phyloP scores from a whole-genome alignment of 2,888 invertebrate species.

The Urechis unicinctus region DNA sequence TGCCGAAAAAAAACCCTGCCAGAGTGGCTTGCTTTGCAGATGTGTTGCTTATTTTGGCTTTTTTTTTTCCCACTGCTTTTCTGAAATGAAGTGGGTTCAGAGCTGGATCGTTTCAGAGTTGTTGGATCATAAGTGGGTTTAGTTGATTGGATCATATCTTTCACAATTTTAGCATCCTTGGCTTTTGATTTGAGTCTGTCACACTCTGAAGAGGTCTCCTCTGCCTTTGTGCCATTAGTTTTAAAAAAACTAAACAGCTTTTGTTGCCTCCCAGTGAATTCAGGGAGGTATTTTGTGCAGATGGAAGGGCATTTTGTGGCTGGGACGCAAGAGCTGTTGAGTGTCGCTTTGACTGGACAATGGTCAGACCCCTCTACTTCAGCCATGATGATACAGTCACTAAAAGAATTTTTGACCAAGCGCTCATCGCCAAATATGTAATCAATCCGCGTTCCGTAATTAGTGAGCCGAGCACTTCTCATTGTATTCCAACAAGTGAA shows the following conservation, averaged over 20 bases:
- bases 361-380: conserved; percentile 54
- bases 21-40: too few species aligned
- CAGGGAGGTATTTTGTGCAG: conserved; percentile 52
- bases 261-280: conserved; percentile 51
- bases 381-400: conserved; percentile 34
- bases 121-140: too few species aligned
- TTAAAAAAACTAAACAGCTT: conserved; percentile 41
- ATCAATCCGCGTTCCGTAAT: conserved; percentile 55
- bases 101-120: too few species aligned
- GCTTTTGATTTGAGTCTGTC: too few species aligned
- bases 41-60: too few species aligned
- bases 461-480: conserved; percentile 51
- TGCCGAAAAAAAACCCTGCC: too few species aligned
- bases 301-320: conserved; percentile 42
- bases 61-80: too few species aligned
- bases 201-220: too few species aligned
- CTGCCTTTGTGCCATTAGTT: background rate
- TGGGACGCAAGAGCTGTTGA: conserved; percentile 28
- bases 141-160: too few species aligned
- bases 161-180: too few species aligned
- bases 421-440: conserved; percentile 50
- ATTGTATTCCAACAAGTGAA: conserved; percentile 55
- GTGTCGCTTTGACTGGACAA: conserved; percentile 52
- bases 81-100: too few species aligned
- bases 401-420: conserved; percentile 20